phyloP scores from a whole-genome alignment of 1,140 invertebrate genomes.

The Drosophila kanapiae region DNA sequence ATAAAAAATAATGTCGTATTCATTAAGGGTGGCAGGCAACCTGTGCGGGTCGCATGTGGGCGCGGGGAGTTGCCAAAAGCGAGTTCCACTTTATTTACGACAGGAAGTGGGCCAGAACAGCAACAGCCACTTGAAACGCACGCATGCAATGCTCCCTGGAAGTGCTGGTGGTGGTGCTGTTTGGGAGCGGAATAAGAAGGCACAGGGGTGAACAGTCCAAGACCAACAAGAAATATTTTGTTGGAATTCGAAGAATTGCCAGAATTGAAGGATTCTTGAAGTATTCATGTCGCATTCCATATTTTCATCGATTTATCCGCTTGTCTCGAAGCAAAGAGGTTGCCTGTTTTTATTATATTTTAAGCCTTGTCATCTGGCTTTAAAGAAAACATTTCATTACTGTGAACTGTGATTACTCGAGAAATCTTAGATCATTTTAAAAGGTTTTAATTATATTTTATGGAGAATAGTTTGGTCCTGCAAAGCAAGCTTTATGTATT shows the following conservation, averaged over 20 bases:
- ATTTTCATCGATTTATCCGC: not conserved
- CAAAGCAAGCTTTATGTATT: not conserved
- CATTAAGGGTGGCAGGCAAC: constrained; percentile 67
- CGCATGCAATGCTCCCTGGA: constrained; percentile 61
- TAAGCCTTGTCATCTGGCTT: not conserved
- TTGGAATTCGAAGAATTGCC: constrained; percentile 49
- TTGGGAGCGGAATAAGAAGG: not conserved
- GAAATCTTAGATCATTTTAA: not conserved
- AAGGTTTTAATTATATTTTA: not conserved
- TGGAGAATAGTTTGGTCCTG: not conserved
- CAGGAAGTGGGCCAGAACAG: constrained; percentile 77
- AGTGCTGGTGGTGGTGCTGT: not conserved
- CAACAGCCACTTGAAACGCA: constrained; percentile 77
- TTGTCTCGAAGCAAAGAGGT: not conserved
- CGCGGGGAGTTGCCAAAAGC: constrained; percentile 67
- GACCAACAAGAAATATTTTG: constrained; percentile 61
- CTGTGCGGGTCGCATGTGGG: constrained; percentile 16
- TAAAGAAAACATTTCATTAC: not conserved
- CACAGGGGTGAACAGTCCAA: constrained; percentile 16
- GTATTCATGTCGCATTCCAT: not conserved
- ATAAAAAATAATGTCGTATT: constrained; percentile 84
- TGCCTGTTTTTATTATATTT: not conserved
- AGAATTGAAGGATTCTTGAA: not conserved
- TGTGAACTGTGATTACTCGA: no score
- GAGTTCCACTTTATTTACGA: constrained; percentile 81